A percentile compares a stretch with the other conserved stretches of the same genome.
Evolutionary conservation across 2,113 vertebrate species (phyloP).

Genomic region (Taxidea taxus): DNA sequence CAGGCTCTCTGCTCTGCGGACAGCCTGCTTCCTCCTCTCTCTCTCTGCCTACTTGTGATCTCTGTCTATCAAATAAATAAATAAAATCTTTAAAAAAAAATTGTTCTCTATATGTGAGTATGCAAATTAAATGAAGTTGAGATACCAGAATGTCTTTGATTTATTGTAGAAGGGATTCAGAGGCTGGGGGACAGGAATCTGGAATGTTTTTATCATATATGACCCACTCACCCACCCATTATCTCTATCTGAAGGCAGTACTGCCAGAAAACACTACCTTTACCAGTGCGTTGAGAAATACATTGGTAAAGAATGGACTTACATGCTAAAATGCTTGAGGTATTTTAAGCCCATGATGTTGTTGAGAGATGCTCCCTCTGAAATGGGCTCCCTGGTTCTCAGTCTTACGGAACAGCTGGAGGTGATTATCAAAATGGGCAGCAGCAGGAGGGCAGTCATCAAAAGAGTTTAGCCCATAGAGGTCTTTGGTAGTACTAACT

Average conservation of each 20-base stretch:
- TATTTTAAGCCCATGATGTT: not conserved
- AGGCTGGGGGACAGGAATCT: not conserved
- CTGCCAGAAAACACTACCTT: not conserved
- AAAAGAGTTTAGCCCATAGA: not conserved
- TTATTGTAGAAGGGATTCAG: not conserved
- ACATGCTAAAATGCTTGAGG: not conserved
- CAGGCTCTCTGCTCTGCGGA: too few species aligned
- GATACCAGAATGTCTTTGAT: not conserved
- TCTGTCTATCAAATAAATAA: too few species aligned
- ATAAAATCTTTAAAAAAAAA: too few species aligned
- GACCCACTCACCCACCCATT: not conserved
- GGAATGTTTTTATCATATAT: not conserved
- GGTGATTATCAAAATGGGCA: not conserved
- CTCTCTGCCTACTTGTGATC: too few species aligned
- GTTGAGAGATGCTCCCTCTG: not conserved
- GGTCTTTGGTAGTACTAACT: not conserved
- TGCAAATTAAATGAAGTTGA: not conserved
- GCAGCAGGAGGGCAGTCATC: not conserved
- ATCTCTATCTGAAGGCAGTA: not conserved
- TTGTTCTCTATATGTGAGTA: not conserved
- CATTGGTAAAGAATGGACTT: not conserved
- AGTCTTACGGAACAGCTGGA: not conserved
- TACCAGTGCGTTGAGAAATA: not conserved
- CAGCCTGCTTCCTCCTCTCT: too few species aligned
- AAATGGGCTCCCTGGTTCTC: not conserved